phyloP scores from a whole-genome alignment of 2,888 invertebrate species.

The Netelia melanura region DNA sequence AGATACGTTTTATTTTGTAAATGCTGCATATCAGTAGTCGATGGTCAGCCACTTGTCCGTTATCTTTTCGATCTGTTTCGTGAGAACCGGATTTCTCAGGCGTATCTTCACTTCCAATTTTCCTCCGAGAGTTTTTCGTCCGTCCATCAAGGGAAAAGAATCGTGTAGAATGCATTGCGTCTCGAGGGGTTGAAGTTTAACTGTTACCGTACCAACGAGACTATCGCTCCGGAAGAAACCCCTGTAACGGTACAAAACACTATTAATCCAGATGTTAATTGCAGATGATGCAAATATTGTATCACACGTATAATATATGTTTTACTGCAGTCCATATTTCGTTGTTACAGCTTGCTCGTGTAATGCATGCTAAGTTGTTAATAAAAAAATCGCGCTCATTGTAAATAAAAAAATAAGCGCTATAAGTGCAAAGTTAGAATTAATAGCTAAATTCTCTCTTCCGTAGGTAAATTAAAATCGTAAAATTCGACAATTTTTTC shows the following conservation, averaged over 20 bases:
- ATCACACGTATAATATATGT: background rate
- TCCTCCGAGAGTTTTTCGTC: conserved; percentile 94
- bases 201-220: conserved; percentile 92
- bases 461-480: background rate
- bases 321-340: conserved; percentile 54
- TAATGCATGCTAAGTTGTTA: conserved; percentile 62
- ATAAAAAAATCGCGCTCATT: conserved; percentile 33
- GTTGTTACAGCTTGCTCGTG: conserved; percentile 78
- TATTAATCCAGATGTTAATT: background rate
- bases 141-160: conserved; percentile 96
- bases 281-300: background rate
- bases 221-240: conserved; percentile 97
- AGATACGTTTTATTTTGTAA: conserved; percentile 5
- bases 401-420: conserved; percentile 33
- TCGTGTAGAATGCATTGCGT: conserved; percentile 95
- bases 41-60: conserved; percentile 97
- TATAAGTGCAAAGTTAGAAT: conserved; percentile 18
- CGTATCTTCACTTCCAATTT: conserved; percentile 95
- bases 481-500: conserved; percentile 21
- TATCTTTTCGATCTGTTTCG: conserved; percentile 95
- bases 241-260: conserved; percentile 87
- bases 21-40: conserved; percentile 86
- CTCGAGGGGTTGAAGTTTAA: conserved; percentile 96
- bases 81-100: conserved; percentile 93
- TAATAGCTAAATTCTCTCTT: background rate